Percentiles rank a stretch among this genome's conserved stretches.
These are phyloP conservation scores for Spodoptera frugiperda DNA, from an alignment of 1,140 invertebrate species.

Conservation along the genomic window DNA sequence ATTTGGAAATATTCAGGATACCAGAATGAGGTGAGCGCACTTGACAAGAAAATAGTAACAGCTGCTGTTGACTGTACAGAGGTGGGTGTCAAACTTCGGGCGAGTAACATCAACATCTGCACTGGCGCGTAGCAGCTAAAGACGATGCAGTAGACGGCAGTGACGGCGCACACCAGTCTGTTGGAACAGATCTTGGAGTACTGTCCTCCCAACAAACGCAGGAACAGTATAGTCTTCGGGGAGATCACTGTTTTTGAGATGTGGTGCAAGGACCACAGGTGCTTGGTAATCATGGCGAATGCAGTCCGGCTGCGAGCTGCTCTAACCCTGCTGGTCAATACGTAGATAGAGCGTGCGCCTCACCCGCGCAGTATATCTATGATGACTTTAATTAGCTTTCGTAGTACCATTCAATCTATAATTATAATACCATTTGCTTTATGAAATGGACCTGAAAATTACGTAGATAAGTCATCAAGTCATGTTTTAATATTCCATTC, in stretches of 20 bases:
- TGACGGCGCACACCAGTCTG: not conserved
- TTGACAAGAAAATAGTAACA: not conserved
- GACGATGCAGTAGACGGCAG: not conserved
- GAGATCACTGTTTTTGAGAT: not conserved
- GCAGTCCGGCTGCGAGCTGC: not conserved
- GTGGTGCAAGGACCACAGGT: not conserved
- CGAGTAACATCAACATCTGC: not conserved
- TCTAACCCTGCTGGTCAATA: not conserved
- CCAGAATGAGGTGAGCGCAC: not conserved
- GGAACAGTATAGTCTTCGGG: not conserved
- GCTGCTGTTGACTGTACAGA: not conserved
- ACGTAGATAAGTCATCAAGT: too few species aligned
- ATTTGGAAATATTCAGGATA: not conserved
- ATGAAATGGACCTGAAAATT: not conserved
- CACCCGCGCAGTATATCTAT: not conserved
- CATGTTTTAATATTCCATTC: too few species aligned
- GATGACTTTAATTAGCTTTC: not conserved
- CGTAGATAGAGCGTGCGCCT: not conserved
- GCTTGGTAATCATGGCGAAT: not conserved
- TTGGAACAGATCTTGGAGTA: not conserved
- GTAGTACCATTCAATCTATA: not conserved
- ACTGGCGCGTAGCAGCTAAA: not conserved
- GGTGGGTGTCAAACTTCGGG: not conserved
- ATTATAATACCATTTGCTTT: not conserved
- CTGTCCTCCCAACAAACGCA: not conserved